Evolutionary conservation across 64 coral and sea anemone genomes (phyloP), one percentile per base, ranked within the genome.

Genomic region (Actinia tenebrosa): DNA sequence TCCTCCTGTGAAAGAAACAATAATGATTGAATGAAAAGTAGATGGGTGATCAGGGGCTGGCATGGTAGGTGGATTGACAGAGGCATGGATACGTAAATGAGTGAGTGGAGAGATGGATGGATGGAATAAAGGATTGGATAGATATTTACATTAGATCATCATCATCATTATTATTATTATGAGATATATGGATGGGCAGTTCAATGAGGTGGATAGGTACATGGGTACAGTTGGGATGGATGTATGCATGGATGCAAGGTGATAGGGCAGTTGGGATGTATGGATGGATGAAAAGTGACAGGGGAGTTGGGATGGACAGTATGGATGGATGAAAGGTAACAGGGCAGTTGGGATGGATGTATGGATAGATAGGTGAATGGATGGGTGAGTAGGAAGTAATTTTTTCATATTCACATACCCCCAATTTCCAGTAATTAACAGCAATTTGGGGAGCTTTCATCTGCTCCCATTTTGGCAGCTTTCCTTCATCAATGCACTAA

Each of bases 351-450:
- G 59, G 18, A 37, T 61, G 59, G 22, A 66, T 66, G 22, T 18
- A 66, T 72, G 68, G 68, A 71, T 87, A 8, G 4, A 56, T 15
- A 10, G 14, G 16, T 42, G 22, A 17, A 84, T n/a, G 83, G 46
- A 37, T 37, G 82, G 66, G 3, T 71, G 66, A 2, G 4, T 27
- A 23, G n/a, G 3, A 37, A 37, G 19, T 8, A 23, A 30, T 19
- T 3, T 66, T n/a, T 3, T 66, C 63, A 19, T 66, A 23, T 10
- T 75, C 15, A 78, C 89, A 86, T 91, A 99, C 97, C 91, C 92
- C 71, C 5, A 99, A 86, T 83, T 82, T 95, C 97, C 97, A 99
- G 89, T 99, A 99, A 89, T 92, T 99, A 53, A 86, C 77, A 64
- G 97, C 97, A 86, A 99, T 94, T 47, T 64, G 43, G 44, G 93